Conservation (phyloP, 2,113 vertebrate genomes). For the Malaclemys terrapin region DNA sequence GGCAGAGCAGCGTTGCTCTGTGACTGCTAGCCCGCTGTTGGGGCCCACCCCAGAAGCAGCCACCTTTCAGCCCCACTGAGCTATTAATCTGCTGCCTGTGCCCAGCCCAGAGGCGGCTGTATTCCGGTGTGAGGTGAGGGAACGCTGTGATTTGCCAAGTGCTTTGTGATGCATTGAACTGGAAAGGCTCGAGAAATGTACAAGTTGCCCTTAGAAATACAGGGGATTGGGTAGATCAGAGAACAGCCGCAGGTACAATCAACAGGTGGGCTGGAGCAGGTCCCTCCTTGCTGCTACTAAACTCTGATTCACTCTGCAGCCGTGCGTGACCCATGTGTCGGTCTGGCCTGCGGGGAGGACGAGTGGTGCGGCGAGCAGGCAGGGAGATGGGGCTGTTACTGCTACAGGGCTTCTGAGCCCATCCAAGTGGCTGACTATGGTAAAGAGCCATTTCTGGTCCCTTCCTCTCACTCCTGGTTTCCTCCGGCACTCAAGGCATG, state of each 20-base stretch:
- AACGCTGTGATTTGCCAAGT: neutral
- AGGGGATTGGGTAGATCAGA: neutral
- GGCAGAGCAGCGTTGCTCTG: neutral
- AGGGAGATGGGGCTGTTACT: constrained; percentile 77
- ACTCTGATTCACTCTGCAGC: neutral
- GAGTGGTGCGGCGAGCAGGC: constrained; percentile 78
- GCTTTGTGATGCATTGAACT: neutral
- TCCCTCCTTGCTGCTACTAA: neutral
- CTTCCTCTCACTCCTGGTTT: neutral
- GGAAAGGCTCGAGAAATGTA: neutral
- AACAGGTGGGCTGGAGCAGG: too few species aligned
- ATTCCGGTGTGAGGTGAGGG: neutral
- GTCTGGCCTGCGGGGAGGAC: constrained; percentile 64
- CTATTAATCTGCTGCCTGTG: neutral
- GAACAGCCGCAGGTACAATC: neutral
- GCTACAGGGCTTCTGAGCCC: constrained; percentile 49
- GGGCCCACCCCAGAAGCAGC: too few species aligned
- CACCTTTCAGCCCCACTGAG: neutral
- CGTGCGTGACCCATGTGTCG: constrained; percentile 62
- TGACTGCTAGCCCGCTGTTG: neutral
- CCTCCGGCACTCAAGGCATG: rapidly evolving
- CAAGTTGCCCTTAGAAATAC: neutral
- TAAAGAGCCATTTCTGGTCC: neutral
- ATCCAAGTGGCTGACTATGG: neutral
- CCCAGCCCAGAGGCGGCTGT: neutral